Conservation (phyloP, 2,113 vertebrate species). For the Menura novaehollandiae region DNA sequence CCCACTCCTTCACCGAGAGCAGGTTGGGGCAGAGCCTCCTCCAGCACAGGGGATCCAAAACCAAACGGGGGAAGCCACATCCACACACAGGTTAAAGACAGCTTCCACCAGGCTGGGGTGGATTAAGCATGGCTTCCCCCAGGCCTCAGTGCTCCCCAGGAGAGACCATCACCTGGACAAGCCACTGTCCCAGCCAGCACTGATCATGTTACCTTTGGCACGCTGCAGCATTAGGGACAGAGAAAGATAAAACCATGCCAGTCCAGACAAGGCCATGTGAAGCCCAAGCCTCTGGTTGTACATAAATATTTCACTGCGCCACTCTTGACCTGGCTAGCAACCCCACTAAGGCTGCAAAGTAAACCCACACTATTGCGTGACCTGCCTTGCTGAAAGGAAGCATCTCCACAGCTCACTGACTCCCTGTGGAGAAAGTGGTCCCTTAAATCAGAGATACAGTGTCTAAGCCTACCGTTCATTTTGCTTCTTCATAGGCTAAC, state of each 20-base stretch:
- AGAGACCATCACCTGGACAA: not conserved
- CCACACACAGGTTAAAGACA: not conserved
- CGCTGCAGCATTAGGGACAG: fast-evolving
- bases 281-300: fast-evolving
- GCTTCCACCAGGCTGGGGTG: not conserved
- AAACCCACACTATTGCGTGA: fast-evolving
- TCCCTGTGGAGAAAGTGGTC: not conserved
- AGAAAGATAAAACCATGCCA: not conserved
- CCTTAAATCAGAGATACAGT: not conserved
- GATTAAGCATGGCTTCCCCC: not conserved
- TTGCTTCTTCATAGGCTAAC: not conserved
- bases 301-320: fast-evolving
- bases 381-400: not conserved
- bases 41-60: no score
- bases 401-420: not conserved
- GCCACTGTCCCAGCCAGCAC: not conserved
- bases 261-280: not conserved
- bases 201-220: fast-evolving
- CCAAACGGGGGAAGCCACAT: not conserved
- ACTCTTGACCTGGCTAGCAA: not conserved
- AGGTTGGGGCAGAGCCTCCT: not conserved
- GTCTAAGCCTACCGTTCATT: not conserved
- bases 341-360: not conserved
- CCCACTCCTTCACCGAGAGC: not conserved
- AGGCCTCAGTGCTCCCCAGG: fast-evolving